Conservation (phyloP, 2,113 vertebrate species). For the Paradoxurus hermaphroditus region DNA sequence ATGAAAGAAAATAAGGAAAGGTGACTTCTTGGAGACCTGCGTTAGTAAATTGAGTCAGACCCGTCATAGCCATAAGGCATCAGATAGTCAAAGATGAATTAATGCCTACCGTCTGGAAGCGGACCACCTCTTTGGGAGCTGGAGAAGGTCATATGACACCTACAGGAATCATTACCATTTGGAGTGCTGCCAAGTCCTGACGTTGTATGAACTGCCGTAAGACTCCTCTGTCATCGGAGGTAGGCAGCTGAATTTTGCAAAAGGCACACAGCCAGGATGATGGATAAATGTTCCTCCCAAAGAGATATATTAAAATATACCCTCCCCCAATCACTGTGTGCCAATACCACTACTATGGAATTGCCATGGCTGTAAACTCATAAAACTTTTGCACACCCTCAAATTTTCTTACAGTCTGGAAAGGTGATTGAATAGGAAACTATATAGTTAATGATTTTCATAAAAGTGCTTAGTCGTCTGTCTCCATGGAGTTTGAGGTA, state of each 20-base stretch:
- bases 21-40: background rate
- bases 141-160: background rate
- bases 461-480: background rate
- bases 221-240: background rate
- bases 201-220: background rate
- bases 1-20: background rate
- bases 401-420: constrained; percentile 31
- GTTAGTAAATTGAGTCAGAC: background rate
- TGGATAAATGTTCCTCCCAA: background rate
- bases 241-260: background rate
- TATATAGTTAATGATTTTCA: background rate
- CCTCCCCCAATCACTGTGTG: background rate
- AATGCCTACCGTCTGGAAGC: background rate
- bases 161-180: background rate
- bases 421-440: background rate
- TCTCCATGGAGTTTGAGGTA: background rate
- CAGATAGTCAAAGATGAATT: background rate
- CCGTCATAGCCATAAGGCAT: background rate
- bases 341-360: background rate
- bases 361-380: background rate
- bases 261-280: constrained; percentile 1
- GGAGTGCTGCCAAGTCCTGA: background rate
- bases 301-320: background rate
- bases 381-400: constrained; percentile 28
- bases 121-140: background rate